Evolutionary conservation across 2,888 invertebrate genomes (phyloP), one percentile per base, ranked within the genome.

Genomic region (Lasioglossum calceatum): DNA sequence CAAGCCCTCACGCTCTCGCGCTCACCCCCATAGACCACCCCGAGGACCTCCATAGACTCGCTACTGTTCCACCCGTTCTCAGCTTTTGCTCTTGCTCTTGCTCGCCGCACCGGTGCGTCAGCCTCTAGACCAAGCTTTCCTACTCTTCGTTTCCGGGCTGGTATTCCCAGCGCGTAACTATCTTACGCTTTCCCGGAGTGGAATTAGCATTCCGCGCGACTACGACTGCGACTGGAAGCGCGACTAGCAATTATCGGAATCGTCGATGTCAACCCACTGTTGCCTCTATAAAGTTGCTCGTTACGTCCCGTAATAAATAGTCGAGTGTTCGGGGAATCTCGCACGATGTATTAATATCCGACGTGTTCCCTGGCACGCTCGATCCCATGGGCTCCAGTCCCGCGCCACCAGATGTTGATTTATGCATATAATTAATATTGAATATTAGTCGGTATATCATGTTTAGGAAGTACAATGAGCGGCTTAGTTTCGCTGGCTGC

Each of bases 241-340:
- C 87, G 50, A 82, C 82, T 88, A 79, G 72, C 88, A 89, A 92
- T 92, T 92, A 92, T 92, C 90, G 87, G 90, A 90, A 89, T 90
- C 87, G 91, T 91, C 89, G 90, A 89, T 91, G 91, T 91, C 90
- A 87, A 91, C 85, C 87, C 79, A 70, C 61, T 75, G 81, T 79
- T 77, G 81, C 81, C 81, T 87, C 81, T 87, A 82, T 84, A 87
- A 89, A 81, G 82, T 81, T 82, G 77, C 83, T 82, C 80, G 85
- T 89, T 90, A 81, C 76, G 61, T 75, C 74, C 64, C 23, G 81
- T 78, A 85, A 85, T 87, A 85, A 89, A 87, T 87, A 76, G 75
- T 71, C 72, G 5, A 44, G 44, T 82, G 54, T 72, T 84, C 64
- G 72, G 42, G 82, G 61, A 64, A 32, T 75, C 54, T 75, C 54